Conservation (phyloP, 1,140 invertebrate species). For the Centruroides vittatus region DNA sequence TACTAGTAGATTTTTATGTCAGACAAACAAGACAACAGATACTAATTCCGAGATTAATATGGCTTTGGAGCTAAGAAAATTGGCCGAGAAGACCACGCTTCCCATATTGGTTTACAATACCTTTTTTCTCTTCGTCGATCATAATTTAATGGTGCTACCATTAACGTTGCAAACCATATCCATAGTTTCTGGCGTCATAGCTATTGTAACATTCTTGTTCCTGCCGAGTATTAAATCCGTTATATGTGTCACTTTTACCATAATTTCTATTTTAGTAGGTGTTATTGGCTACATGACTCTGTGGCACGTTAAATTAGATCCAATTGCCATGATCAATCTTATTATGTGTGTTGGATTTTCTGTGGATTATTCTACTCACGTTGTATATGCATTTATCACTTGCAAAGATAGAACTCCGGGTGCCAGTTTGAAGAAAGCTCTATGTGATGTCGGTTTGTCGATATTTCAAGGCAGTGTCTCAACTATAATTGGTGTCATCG, state of each 20-base stretch:
- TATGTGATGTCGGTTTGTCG: slow-evolving; percentile 78
- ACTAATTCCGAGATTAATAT: slow-evolving; percentile 83
- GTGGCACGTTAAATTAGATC: slow-evolving; percentile 87
- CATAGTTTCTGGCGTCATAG: slow-evolving; percentile 82
- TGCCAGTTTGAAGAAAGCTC: slow-evolving; percentile 67
- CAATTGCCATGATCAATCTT: slow-evolving; percentile 95
- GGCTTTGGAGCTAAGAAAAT: slow-evolving; percentile 57
- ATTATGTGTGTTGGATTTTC: slow-evolving; percentile 98
- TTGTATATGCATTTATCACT: slow-evolving; percentile 90
- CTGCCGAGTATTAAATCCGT: slow-evolving; percentile 87
- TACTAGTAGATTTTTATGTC: slow-evolving; percentile 70
- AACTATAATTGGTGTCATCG: slow-evolving; percentile 76
- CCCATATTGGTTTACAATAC: slow-evolving; percentile 85
- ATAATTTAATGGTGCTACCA: slow-evolving; percentile 81
- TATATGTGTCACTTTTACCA: slow-evolving; percentile 85
- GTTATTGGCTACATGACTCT: slow-evolving; percentile 91
- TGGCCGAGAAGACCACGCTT: slow-evolving; percentile 57
- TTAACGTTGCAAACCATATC: slow-evolving; percentile 84
- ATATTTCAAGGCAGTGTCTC: slow-evolving; percentile 89
- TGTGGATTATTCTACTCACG: slow-evolving; percentile 92
- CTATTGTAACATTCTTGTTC: slow-evolving; percentile 85
- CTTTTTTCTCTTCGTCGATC: slow-evolving; percentile 86
- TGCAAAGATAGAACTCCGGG: slow-evolving; percentile 33
- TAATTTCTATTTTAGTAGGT: slow-evolving; percentile 84
- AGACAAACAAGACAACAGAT: slow-evolving; percentile 74